Conservation (phyloP, 2,888 invertebrate genomes). For the Hydraecia micacea region DNA sequence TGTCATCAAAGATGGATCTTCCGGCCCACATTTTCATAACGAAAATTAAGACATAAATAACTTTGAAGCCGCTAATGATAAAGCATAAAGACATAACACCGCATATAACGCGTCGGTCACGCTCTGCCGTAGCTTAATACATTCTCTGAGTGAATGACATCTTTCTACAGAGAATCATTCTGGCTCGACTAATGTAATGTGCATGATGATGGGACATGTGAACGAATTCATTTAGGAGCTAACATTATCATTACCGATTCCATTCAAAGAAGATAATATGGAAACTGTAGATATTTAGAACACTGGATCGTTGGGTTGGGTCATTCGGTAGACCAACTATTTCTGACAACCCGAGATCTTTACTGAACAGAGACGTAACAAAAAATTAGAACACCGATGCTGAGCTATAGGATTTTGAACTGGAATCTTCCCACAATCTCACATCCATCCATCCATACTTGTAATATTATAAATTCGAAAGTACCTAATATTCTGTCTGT, state of each 20-base stretch:
- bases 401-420: neutral
- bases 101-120: constrained; percentile 83
- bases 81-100: constrained; percentile 83
- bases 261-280: constrained; percentile 11
- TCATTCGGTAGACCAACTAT: neutral
- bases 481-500: neutral
- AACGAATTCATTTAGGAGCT: constrained; percentile 78
- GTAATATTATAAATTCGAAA: neutral
- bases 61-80: constrained; percentile 77
- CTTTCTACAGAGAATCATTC: constrained; percentile 71
- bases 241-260: constrained; percentile 57
- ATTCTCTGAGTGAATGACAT: constrained; percentile 77
- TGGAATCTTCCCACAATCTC: neutral
- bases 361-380: neutral
- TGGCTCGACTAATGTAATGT: constrained; percentile 75
- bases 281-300: neutral
- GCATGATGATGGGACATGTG: constrained; percentile 73
- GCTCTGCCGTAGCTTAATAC: constrained; percentile 77
- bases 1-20: constrained; percentile 79
- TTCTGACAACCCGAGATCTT: neutral
- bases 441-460: neutral
- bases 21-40: constrained; percentile 81
- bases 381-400: neutral
- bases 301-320: neutral
- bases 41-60: constrained; percentile 89